Evolutionary conservation across 1,140 invertebrate genomes (phyloP).

Genomic region (Caerostris extrusa): DNA sequence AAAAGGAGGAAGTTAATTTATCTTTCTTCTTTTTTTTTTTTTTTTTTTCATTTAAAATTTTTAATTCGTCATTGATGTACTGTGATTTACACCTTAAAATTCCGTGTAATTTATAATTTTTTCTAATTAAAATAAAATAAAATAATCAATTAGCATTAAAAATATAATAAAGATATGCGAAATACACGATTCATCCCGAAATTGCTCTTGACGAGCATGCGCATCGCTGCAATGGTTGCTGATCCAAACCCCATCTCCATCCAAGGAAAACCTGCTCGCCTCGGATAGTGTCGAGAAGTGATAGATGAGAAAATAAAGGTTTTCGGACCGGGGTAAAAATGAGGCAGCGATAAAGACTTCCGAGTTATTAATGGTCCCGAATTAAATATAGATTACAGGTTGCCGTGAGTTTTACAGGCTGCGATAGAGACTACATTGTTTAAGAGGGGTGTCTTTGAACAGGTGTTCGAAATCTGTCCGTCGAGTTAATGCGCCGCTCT

Average conservation of each 20-base stretch:
- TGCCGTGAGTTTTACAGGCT: neutral
- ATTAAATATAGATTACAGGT: conserved; percentile 52
- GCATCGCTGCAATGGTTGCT: neutral
- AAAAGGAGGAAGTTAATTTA: too few species aligned
- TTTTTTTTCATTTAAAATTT: too few species aligned
- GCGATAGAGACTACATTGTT: conserved; percentile 3
- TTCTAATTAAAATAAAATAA: too few species aligned
- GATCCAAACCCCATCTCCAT: neutral
- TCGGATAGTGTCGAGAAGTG: neutral
- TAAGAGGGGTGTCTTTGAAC: neutral
- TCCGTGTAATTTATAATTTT: too few species aligned
- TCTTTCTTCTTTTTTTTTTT: too few species aligned
- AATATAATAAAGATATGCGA: too few species aligned
- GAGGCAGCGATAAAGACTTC: conserved; percentile 30
- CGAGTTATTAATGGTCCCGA: conserved; percentile 38
- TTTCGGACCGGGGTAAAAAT: neutral
- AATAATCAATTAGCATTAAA: too few species aligned
- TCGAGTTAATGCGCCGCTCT: neutral
- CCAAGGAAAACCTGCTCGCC: neutral
- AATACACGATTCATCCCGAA: neutral
- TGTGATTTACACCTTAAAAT: too few species aligned
- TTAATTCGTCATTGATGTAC: too few species aligned
- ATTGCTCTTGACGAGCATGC: neutral
- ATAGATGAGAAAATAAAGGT: conserved; percentile 32
- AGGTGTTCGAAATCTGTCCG: neutral